phyloP scores from a whole-genome alignment of 2,888 invertebrate genomes.

The Harpalus rubripes region DNA sequence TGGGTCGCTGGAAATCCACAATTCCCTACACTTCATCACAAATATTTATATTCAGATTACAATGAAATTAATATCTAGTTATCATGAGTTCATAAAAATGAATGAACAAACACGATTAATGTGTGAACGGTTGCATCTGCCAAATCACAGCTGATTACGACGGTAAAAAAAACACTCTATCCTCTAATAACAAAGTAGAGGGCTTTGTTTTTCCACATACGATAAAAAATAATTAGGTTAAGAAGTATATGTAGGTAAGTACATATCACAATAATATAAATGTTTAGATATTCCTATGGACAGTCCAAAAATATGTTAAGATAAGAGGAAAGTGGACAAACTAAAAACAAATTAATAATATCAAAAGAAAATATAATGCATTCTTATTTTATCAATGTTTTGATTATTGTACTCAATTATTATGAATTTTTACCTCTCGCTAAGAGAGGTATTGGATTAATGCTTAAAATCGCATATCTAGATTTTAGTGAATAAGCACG shows the following conservation, averaged over 20 bases:
- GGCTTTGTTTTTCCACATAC: slow-evolving; percentile 24
- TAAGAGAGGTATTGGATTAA: too few species aligned
- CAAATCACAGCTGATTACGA: slow-evolving; percentile 43
- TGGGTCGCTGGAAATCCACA: slow-evolving; percentile 5
- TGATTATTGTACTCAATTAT: too few species aligned
- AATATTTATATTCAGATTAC: slow-evolving; percentile 22
- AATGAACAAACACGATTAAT: slow-evolving; percentile 27
- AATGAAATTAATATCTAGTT: slow-evolving; percentile 39
- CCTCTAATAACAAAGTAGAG: slow-evolving; percentile 12
- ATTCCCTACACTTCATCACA: slow-evolving; percentile 3
- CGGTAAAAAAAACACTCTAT: slow-evolving; percentile 10
- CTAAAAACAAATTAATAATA: too few species aligned
- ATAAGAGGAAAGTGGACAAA: too few species aligned
- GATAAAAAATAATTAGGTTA: not conserved
- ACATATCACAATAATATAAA: not conserved
- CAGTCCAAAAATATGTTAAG: too few species aligned
- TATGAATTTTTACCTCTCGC: too few species aligned
- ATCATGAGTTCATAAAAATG: slow-evolving; percentile 24
- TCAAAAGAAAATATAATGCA: too few species aligned
- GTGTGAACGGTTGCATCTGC: slow-evolving; percentile 14
- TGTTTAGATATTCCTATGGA: too few species aligned
- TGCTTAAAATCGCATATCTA: too few species aligned
- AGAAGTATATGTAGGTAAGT: not conserved
- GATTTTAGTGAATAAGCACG: too few species aligned
- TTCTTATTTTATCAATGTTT: too few species aligned